A percentile compares a stretch with the other conserved stretches of the same genome.
Conservation (phyloP, 2,888 invertebrate genomes). For the Conistra vaccinii region DNA sequence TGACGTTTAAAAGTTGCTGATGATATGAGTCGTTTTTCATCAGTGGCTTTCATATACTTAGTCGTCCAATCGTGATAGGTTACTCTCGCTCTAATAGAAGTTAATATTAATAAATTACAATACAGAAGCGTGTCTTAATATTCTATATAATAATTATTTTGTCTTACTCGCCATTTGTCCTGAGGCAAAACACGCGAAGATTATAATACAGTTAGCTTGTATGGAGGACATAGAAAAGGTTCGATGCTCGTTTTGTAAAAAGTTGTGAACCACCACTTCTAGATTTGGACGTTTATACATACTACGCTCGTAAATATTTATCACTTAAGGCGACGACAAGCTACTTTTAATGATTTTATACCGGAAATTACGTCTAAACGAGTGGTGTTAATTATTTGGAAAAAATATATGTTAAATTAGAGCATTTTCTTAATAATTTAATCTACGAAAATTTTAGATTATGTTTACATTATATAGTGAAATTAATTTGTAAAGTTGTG, state of each 20-base stretch:
- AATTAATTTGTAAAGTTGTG: no score
- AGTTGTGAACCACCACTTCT: neutral
- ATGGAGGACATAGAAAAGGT: neutral
- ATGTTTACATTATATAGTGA: no score
- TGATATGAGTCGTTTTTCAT: neutral
- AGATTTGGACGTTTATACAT: no score
- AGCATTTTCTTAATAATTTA: no score
- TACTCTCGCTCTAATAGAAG: conserved; percentile 12
- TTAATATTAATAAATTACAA: conserved; percentile 47
- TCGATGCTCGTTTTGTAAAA: neutral
- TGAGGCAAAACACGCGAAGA: conserved; percentile 43
- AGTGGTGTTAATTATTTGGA: no score
- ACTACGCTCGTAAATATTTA: no score
- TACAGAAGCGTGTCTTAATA: conserved; percentile 47
- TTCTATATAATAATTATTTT: conserved; percentile 49
- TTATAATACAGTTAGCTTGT: conserved; percentile 18
- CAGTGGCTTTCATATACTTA: conserved; percentile 6
- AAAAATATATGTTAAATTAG: no score
- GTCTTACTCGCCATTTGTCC: conserved; percentile 45
- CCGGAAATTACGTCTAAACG: no score
- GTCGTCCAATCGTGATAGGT: conserved; percentile 30
- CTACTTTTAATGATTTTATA: no score
- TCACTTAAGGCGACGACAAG: no score
- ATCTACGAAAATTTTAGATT: no score
- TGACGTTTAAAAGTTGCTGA: no score